Conservation (phyloP, 2,797 vertebrate species). For the Chrosomus eos region DNA sequence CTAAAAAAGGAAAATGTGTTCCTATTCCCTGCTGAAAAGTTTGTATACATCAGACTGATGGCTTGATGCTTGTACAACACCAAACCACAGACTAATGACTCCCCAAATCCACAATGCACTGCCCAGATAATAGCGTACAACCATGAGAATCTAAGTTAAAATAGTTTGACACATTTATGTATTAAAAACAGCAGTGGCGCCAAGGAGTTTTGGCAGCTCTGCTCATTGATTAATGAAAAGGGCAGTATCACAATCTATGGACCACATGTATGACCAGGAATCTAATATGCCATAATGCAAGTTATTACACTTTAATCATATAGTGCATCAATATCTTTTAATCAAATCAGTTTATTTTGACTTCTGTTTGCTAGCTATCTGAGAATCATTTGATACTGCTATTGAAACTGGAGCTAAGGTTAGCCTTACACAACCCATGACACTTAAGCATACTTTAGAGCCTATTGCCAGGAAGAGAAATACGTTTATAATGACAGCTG, state of each 20-base stretch:
- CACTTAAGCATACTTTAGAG: slow-evolving; percentile 7
- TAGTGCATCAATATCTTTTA: slow-evolving; percentile 9
- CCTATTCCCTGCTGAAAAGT: neutral
- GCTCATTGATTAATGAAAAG: slow-evolving; percentile 8
- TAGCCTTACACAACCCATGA: slow-evolving; percentile 32
- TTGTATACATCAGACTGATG: slow-evolving; percentile 27
- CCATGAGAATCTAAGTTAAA: slow-evolving; percentile 19
- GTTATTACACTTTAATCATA: neutral
- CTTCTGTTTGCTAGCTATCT: slow-evolving; percentile 2
- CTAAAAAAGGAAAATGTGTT: slow-evolving; percentile 7
- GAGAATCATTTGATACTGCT: neutral
- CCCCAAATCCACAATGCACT: neutral
- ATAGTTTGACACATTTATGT: slow-evolving; percentile 8
- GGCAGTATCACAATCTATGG: slow-evolving; percentile 1
- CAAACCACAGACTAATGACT: slow-evolving; percentile 28
- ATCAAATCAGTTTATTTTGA: slow-evolving; percentile 20
- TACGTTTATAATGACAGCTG: slow-evolving; percentile 26
- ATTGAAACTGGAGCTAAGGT: slow-evolving; percentile 23
- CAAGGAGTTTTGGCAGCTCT: slow-evolving; percentile 11
- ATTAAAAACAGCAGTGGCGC: slow-evolving; percentile 25
- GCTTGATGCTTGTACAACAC: slow-evolving; percentile 3
- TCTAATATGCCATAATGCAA: slow-evolving; percentile 3
- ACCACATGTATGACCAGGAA: neutral
- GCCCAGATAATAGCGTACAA: slow-evolving; percentile 1
- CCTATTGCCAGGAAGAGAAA: slow-evolving; percentile 32